Base-by-base conservation (phyloP, 2,113 vertebrate genomes). In the Gobius niger region DNA sequence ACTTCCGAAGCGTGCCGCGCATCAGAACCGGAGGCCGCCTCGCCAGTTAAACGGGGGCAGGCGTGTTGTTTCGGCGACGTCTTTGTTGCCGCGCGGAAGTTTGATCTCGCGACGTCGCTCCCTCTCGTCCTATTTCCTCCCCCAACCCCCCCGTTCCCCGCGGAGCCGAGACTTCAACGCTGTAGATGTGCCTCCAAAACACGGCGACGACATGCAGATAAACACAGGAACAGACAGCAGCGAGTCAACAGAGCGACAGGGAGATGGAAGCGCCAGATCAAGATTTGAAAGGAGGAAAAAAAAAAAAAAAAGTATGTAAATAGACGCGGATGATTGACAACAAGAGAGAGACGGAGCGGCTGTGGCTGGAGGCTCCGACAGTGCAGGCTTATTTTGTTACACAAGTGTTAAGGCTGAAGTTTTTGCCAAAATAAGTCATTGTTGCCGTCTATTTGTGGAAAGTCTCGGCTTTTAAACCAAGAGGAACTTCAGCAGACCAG, bases 91-190 rank as follows among this genome's bases (percentile, higher is more conserved):
- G 44, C 83, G 84, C 82, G 87, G 80, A 85, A 85, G 90, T 87
- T 89, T 85, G 76, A 86, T 89, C 5, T 87, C 86, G 82, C 81
- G 75, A 80, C 85, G 64, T 80, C 24, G 24, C 80, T 75, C 81
- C 83, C 83, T 77, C 82, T 65, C 76, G 86, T 88, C 88, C 85
- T 86, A 90, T 84, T 91, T 90, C 80, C 78, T 4, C 24, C 24
- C 24, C 24, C 24, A 3, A 3, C 24, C 24, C 2, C 24, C 24
- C 24, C 67, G 68, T 73, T 89, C 84, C 87, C 88, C 63, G 3
- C 52, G 85, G 87, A 88, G 67, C 72, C 61, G 64, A 64, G 53
- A 53, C 52, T 56, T 59, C 65, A 62, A 72, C 61, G 44, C 16
- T 10, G 68, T 47, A 50, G 63, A 72, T 77, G 14, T 8, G 69